These are phyloP conservation scores for Crambe crambe DNA, from an alignment of 37 sponge, comb jelly and placozoan species.

Conservation along the genomic window DNA sequence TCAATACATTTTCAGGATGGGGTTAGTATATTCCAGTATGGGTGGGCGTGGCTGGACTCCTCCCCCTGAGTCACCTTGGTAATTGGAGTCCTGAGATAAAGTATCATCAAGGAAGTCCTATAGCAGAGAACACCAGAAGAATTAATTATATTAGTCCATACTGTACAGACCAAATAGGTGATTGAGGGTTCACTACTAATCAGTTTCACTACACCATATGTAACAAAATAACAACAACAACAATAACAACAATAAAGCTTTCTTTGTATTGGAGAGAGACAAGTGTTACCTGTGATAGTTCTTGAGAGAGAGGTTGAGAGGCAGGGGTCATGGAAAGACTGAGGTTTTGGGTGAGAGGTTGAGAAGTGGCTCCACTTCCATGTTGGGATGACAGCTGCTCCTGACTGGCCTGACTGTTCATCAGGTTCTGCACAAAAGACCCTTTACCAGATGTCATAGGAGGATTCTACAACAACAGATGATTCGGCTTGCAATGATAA, in stretches of 20 bases:
- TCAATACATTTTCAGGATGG: conserved; percentile 17
- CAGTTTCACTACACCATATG: too few relatives aligned
- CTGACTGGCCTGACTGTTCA: conserved; percentile 79
- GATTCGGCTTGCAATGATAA: background rate
- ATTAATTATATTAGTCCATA: too few relatives aligned
- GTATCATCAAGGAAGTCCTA: conserved; percentile 40
- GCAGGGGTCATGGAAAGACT: conserved; percentile 75
- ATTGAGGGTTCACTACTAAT: too few relatives aligned
- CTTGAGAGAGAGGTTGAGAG: conserved; percentile 92
- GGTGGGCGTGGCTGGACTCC: conserved; percentile 22
- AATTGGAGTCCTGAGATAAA: conserved; percentile 69
- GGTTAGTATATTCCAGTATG: conserved; percentile 59
- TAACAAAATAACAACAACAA: too few relatives aligned
- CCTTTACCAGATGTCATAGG: conserved; percentile 2
- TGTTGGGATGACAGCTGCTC: conserved; percentile 12
- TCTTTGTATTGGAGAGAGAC: background rate
- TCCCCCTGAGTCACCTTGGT: conserved; percentile 31
- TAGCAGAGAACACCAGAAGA: background rate
- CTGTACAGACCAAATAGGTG: too few relatives aligned
- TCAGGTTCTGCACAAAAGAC: conserved; percentile 46
- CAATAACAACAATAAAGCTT: background rate
- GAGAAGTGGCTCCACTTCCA: conserved; percentile 33
- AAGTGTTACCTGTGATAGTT: conserved; percentile 82
- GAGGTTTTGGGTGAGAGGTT: conserved; percentile 76
- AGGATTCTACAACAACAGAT: background rate